These are phyloP conservation scores for Aselliscus stoliczkanus DNA, from an alignment of 2,797 vertebrate genomes.

Conservation along the genomic window DNA sequence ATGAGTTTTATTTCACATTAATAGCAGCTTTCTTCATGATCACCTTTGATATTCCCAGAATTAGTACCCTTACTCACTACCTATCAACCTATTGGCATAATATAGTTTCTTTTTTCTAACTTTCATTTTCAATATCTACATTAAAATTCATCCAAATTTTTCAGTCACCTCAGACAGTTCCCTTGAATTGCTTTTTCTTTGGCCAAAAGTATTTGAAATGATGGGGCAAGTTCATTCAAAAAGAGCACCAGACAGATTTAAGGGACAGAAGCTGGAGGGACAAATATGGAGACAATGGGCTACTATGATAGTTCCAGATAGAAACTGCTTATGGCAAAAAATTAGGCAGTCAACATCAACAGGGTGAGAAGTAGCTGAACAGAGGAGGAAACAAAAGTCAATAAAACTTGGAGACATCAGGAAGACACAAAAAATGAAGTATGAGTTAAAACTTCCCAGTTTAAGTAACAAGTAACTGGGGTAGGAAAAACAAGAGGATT, in stretches of 20 bases:
- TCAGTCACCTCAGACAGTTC: not conserved
- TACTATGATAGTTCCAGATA: not conserved
- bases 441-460: not conserved
- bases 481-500: not conserved
- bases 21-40: not conserved
- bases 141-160: conserved; percentile 2
- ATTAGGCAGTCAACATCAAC: not conserved
- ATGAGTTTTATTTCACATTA: conserved; percentile 5
- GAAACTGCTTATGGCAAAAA: not conserved
- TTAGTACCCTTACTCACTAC: not conserved
- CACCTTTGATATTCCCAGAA: not conserved
- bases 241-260: not conserved
- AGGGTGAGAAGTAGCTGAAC: not conserved
- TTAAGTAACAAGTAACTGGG: not conserved
- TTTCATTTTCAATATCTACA: conserved; percentile 23
- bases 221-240: not conserved
- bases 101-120: conserved; percentile 18
- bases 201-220: not conserved
- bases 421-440: not conserved
- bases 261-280: not conserved
- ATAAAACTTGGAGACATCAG: not conserved
- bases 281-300: not conserved
- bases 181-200: not conserved
- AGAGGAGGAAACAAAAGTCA: not conserved
- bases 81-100: not conserved